A percentile compares a stretch with the other conserved stretches of the same genome.
phyloP scores from a whole-genome alignment of 2,113 vertebrate species.

The Xenus cinereus region DNA sequence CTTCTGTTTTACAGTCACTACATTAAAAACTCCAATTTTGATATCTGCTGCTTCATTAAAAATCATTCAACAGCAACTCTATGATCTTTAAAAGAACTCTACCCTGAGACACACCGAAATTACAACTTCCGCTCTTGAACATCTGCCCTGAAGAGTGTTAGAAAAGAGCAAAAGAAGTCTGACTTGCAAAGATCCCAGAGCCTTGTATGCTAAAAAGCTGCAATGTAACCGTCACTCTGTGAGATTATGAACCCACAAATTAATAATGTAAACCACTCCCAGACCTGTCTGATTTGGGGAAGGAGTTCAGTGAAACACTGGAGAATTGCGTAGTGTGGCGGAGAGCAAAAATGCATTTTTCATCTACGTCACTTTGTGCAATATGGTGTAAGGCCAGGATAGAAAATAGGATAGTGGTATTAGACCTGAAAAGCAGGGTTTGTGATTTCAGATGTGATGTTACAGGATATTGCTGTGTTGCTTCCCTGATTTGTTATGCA shows the following conservation, averaged over 20 bases:
- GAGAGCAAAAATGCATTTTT: neutral
- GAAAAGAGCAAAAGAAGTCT: neutral
- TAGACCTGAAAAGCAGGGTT: neutral
- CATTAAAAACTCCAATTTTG: neutral
- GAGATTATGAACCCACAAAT: neutral
- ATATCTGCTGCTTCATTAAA: neutral
- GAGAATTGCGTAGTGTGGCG: neutral
- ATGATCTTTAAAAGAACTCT: neutral
- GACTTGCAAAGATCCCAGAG: neutral
- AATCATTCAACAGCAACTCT: neutral
- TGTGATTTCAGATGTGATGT: neutral
- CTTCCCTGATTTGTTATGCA: fast-evolving
- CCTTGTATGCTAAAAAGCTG: neutral
- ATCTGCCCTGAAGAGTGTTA: neutral
- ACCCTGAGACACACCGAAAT: neutral
- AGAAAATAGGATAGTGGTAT: neutral
- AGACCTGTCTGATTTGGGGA: neutral
- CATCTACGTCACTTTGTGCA: neutral
- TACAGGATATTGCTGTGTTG: neutral
- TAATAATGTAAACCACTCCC: neutral
- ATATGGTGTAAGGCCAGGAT: neutral
- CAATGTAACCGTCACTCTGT: neutral
- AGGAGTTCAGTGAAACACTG: neutral
- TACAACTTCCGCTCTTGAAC: neutral
- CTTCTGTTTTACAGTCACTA: neutral